Conservation (phyloP, 2,888 invertebrate species). For the Silvanus unidentatus region DNA sequence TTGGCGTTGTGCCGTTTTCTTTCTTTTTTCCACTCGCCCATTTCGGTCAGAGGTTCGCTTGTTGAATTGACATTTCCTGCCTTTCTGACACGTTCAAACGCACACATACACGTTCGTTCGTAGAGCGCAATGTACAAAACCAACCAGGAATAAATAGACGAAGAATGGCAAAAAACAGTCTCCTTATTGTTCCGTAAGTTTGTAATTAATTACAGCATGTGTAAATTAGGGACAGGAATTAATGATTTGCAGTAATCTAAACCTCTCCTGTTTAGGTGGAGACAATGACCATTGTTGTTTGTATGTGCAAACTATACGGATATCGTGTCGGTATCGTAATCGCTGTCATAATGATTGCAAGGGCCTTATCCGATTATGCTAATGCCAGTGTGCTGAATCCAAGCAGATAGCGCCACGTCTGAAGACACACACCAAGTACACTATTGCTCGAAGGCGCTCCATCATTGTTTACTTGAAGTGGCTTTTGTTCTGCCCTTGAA, state of each 20-base stretch:
- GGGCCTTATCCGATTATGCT: slow-evolving; percentile 46
- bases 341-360: slow-evolving; percentile 41
- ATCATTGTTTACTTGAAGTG: slow-evolving; percentile 43
- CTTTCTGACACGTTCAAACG: neutral
- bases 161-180: no score
- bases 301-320: slow-evolving; percentile 3
- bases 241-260: no score
- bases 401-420: slow-evolving; percentile 39
- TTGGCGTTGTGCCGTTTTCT: no score
- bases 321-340: slow-evolving; percentile 36
- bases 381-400: slow-evolving; percentile 42
- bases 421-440: slow-evolving; percentile 13
- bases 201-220: no score
- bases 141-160: no score
- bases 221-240: no score
- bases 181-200: no score
- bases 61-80: no score
- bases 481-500: slow-evolving; percentile 45
- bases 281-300: slow-evolving; percentile 30
- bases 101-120: neutral
- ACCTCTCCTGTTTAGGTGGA: neutral
- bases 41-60: no score
- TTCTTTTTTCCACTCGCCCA: no score
- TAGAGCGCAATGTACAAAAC: no score
- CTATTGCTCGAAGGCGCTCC: slow-evolving; percentile 26